Percentiles rank a stretch among this genome's conserved stretches.
phyloP scores from a whole-genome alignment of 2,113 vertebrate genomes.

The Vimba vimba region DNA sequence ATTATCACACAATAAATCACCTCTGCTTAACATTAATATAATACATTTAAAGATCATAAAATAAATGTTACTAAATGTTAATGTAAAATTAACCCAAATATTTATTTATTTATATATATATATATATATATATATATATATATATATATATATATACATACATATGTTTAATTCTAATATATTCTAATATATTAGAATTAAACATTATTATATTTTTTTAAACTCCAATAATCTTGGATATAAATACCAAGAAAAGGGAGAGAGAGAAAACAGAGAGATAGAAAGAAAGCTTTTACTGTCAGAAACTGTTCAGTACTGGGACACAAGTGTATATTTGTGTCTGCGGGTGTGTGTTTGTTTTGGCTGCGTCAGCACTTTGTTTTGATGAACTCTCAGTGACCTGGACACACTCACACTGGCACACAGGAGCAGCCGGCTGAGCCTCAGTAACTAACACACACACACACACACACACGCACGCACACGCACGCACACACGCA shows the following conservation, averaged over 20 bases:
- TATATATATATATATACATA: not conserved
- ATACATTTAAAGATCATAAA: not conserved
- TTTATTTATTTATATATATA: not conserved
- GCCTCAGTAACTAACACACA: not conserved
- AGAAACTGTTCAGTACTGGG: not conserved
- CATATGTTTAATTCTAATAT: too few relatives aligned
- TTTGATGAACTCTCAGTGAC: slow-evolving; percentile 53
- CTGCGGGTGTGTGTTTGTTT: slow-evolving; percentile 44
- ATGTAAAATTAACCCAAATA: not conserved
- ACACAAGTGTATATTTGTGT: slow-evolving; percentile 19
- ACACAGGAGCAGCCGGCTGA: slow-evolving; percentile 21
- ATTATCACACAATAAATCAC: not conserved
- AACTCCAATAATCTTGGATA: too few relatives aligned
- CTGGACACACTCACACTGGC: slow-evolving; percentile 27
- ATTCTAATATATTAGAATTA: too few relatives aligned
- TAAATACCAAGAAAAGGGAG: not conserved
- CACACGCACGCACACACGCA: not conserved
- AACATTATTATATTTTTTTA: too few relatives aligned
- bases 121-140: not conserved
- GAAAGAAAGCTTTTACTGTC: not conserved
- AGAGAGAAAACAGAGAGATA: not conserved
- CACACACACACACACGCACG: not conserved
- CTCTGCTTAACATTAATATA: not conserved
- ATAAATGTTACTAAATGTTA: too few relatives aligned
- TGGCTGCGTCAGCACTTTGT: slow-evolving; percentile 55